Conservation (phyloP, 2,113 vertebrate species). For the Sander vitreus region DNA sequence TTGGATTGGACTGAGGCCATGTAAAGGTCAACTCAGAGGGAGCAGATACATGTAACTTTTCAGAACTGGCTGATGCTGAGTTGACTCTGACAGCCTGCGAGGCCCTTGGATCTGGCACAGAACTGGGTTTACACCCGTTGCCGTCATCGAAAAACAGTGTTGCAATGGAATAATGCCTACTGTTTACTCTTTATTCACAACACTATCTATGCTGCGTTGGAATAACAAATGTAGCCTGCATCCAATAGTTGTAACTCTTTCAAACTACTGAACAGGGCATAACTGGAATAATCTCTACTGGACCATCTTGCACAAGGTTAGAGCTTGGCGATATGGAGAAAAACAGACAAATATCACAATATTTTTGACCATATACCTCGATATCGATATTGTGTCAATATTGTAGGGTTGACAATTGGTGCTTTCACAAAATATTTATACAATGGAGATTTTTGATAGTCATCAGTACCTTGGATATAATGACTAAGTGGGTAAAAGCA, state of each 20-base stretch:
- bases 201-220: not conserved
- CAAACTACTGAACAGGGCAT: not conserved
- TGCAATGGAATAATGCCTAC: conserved; percentile 24
- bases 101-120: conserved; percentile 8
- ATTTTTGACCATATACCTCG: too few relatives aligned
- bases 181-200: conserved; percentile 12
- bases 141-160: conserved; percentile 19
- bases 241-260: not conserved
- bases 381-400: too few relatives aligned
- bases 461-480: too few relatives aligned
- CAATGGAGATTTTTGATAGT: too few relatives aligned
- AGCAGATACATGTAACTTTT: not conserved
- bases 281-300: not conserved
- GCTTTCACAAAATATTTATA: too few relatives aligned
- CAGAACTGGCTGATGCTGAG: not conserved
- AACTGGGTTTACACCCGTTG: conserved; percentile 9
- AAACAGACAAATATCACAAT: too few relatives aligned
- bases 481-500: too few relatives aligned
- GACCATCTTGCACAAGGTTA: not conserved
- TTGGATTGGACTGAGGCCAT: not conserved
- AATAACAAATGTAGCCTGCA: not conserved
- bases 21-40: conserved; percentile 9
- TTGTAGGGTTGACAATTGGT: too few relatives aligned
- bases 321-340: too few relatives aligned
- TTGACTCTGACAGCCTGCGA: not conserved